These are phyloP conservation scores for Tillus elongatus DNA, from an alignment of 2,888 invertebrate species.

Conservation along the genomic window DNA sequence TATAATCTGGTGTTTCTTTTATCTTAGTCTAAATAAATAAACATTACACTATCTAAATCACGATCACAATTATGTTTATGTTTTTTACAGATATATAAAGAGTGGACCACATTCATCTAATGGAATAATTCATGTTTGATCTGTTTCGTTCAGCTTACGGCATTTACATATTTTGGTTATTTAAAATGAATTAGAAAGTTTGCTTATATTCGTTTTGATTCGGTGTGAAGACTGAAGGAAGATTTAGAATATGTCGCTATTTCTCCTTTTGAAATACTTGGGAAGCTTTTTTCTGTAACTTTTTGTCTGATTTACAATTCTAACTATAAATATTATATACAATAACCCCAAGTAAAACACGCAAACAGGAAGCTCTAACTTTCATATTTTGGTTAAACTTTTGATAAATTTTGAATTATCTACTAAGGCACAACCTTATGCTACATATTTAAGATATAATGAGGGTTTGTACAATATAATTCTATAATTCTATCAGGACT, in stretches of 20 bases:
- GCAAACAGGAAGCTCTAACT: constrained; percentile 7
- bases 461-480: too few species aligned
- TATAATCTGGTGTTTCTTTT: constrained; percentile 39
- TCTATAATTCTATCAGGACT: too few species aligned
- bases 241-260: constrained; percentile 41
- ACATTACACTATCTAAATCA: constrained; percentile 31
- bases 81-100: too few species aligned
- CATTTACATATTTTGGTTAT: too few species aligned
- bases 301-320: constrained; percentile 8
- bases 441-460: too few species aligned
- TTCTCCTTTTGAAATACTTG: too few species aligned
- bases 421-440: constrained; percentile 40
- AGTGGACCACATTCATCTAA: too few species aligned
- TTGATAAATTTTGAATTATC: constrained; percentile 38
- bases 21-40: constrained; percentile 22
- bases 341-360: background rate
- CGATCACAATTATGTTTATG: constrained; percentile 37
- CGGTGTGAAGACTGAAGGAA: constrained; percentile 39
- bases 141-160: too few species aligned
- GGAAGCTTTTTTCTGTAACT: constrained; percentile 25
- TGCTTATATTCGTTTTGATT: too few species aligned
- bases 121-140: too few species aligned
- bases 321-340: background rate
- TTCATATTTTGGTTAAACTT: too few species aligned
- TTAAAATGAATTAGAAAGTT: too few species aligned